These are phyloP conservation scores for Cerastis leucographa DNA, from an alignment of 2,888 invertebrate genomes.

Conservation along the genomic window DNA sequence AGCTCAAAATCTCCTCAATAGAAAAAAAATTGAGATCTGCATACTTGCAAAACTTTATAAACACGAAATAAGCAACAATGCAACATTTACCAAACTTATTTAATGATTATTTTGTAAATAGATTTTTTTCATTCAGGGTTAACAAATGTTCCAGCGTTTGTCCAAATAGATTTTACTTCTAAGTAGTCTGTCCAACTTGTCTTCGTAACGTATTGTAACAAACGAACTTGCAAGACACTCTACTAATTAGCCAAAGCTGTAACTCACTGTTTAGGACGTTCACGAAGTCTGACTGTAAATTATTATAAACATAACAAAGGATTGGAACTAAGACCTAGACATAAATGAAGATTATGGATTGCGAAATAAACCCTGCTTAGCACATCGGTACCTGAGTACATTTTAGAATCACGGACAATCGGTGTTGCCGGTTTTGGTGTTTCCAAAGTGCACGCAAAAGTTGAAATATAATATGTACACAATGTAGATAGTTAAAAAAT, in stretches of 20 bases:
- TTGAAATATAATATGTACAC: not conserved
- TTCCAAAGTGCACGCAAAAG: not conserved
- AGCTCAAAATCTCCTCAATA: not conserved
- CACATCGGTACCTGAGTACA: not conserved
- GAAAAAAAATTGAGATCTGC: not conserved
- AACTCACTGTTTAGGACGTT: conserved; percentile 1
- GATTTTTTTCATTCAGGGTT: conserved; percentile 42
- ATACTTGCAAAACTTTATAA: not conserved
- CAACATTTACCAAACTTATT: not conserved
- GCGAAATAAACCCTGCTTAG: not conserved
- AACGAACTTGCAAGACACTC: conserved; percentile 30
- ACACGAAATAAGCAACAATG: not conserved
- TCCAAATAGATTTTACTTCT: conserved; percentile 53
- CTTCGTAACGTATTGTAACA: conserved; percentile 38
- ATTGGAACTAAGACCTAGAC: not conserved
- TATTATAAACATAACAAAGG: conserved; percentile 11
- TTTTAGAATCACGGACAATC: not conserved
- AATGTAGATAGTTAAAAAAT: not conserved
- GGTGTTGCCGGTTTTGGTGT: not conserved
- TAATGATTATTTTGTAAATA: not conserved
- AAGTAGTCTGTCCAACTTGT: conserved; percentile 29
- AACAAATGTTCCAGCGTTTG: conserved; percentile 55
- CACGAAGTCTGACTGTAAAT: conserved; percentile 23
- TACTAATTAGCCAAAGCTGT: conserved; percentile 30
- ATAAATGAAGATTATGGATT: not conserved